A percentile compares a stretch with the other conserved stretches of the same genome.
These are phyloP conservation scores for Drosophila dunni DNA, from an alignment of 1,140 invertebrate species.

Conservation along the genomic window DNA sequence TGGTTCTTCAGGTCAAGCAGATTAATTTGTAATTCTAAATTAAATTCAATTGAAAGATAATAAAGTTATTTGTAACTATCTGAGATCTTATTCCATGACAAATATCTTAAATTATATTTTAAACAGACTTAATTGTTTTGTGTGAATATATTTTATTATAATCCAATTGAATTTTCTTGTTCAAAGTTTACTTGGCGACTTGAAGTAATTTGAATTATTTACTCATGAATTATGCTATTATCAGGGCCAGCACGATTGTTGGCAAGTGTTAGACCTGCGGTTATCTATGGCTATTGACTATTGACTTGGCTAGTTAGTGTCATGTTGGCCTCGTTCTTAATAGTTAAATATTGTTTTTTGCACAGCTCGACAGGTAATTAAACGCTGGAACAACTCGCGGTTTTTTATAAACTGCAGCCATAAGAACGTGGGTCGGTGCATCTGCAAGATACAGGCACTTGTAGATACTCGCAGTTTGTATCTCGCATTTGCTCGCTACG, in stretches of 20 bases:
- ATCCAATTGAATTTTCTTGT: too few relatives aligned
- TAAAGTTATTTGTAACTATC: too few relatives aligned
- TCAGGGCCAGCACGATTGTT: neutral
- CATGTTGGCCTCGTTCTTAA: slow-evolving; percentile 77
- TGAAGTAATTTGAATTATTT: too few relatives aligned
- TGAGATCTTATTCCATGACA: too few relatives aligned
- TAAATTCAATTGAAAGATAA: too few relatives aligned
- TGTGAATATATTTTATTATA: too few relatives aligned
- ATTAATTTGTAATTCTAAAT: too few relatives aligned
- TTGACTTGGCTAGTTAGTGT: slow-evolving; percentile 28
- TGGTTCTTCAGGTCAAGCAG: too few relatives aligned
- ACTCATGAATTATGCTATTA: neutral
- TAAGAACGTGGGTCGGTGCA: slow-evolving; percentile 26
- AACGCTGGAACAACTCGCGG: slow-evolving; percentile 30
- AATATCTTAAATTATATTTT: too few relatives aligned
- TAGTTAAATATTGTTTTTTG: slow-evolving; percentile 61
- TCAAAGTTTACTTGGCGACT: too few relatives aligned
- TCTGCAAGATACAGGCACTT: slow-evolving; percentile 37
- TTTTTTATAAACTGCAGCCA: slow-evolving; percentile 43
- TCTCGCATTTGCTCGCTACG: neutral
- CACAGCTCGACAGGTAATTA: slow-evolving; percentile 66
- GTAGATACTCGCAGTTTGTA: neutral
- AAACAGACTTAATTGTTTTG: too few relatives aligned
- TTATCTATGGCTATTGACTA: neutral
- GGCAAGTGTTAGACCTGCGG: slow-evolving; percentile 30